Base-by-base conservation (phyloP, 2,113 vertebrate species). In the Bujurquina vittata region DNA sequence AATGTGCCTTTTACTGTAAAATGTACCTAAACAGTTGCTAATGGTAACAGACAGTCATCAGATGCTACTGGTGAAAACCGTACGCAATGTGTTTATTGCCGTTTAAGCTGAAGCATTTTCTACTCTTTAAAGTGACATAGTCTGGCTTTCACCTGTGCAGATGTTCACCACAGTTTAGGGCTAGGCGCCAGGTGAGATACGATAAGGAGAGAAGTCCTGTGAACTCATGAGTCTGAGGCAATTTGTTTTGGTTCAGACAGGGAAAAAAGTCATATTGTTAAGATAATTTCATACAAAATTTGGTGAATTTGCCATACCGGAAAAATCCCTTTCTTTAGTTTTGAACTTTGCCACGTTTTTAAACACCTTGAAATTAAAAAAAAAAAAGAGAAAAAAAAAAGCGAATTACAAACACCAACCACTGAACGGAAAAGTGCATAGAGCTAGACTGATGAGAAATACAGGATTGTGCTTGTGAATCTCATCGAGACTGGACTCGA, bases 401-500 rank as follows among this genome's bases (percentile, higher is more conserved):
- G 77, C 80, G 12, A 73, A 26, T 72, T 58, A 77, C 43, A 79
- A 87, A 90, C 73, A 90, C 58, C 80, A 79, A 84, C 79, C 84
- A 86, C 49, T 72, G 55, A 93, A 86, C 75, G 14, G 79, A 85
- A 92, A 92, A 93, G 89, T 94, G 94, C 93, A 94, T 91, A 86
- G 93, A 92, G 87, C 81, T 92, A 69, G 82, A 90, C 79, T 75
- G 83, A 91, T 76, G 88, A 85, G 79, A 86, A 77, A 75, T 81
- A 81, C 80, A 74, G 85, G 81, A 90, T 92, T 93, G 94, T 94
- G 92, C 93, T 95, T 94, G 87, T 89, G 83, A 81, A 85, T 94
- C 77, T 85, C 83, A 81, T 78, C 61, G 23, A 57, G 84, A 87
- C 76, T 65, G 81, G 75, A 90, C 46, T 83, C 35, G 1, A 75